Conservation (phyloP, 2,113 vertebrate species). For the Nymphicus hollandicus region DNA sequence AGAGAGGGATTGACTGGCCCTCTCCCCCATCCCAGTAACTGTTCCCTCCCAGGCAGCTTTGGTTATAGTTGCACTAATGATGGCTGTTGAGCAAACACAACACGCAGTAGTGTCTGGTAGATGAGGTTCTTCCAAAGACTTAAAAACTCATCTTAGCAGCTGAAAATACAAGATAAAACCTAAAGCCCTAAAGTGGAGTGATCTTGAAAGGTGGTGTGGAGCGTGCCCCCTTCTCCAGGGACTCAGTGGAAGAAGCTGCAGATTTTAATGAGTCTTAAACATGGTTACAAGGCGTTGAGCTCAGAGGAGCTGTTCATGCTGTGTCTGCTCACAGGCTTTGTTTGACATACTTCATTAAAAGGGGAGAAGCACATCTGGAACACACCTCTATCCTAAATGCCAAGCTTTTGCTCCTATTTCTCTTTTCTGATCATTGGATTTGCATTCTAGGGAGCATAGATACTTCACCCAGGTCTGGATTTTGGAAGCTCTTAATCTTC, state of each 20-base stretch:
- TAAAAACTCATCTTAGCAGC: background rate
- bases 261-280: background rate
- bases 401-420: background rate
- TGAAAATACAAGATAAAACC: background rate
- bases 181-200: background rate
- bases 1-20: background rate
- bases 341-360: background rate
- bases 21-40: background rate
- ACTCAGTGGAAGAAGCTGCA: background rate
- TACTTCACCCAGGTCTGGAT: background rate
- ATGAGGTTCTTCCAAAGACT: constrained; percentile 4
- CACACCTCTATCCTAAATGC: background rate
- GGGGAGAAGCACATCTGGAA: background rate
- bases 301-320: background rate
- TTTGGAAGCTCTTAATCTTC: background rate
- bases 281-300: background rate
- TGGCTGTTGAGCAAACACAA: background rate
- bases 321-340: background rate
- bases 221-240: background rate
- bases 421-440: background rate
- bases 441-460: background rate
- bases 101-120: background rate
- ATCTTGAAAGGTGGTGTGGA: background rate
- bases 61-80: background rate
- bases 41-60: background rate